A percentile compares a stretch with the other conserved stretches of the same genome.
Evolutionary conservation across 1,140 invertebrate species (phyloP).

Genomic region (Cotesia chilonis): DNA sequence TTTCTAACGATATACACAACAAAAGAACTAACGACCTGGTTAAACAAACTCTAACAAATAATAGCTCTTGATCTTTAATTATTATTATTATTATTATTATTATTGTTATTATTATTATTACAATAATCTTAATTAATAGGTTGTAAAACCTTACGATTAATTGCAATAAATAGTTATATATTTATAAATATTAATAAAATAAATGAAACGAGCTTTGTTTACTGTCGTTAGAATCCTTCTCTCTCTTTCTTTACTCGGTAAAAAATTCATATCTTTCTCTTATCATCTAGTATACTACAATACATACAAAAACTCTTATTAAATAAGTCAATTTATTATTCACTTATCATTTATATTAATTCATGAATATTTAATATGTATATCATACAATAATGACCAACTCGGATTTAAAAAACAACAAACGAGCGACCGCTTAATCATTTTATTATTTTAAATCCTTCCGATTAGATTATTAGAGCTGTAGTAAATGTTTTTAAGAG

Average conservation of each 20-base stretch:
- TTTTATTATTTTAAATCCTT: too few species aligned
- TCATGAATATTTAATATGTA: conserved; percentile 45
- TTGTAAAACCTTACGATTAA: background rate
- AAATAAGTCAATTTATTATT: background rate
- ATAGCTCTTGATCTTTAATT: background rate
- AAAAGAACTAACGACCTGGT: conserved; percentile 32
- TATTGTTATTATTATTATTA: background rate
- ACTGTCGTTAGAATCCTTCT: conserved; percentile 32
- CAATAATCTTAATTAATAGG: background rate
- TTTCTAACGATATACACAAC: conserved; percentile 60
- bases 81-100: background rate
- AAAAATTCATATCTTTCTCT: conserved; percentile 46
- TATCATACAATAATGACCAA: conserved; percentile 43
- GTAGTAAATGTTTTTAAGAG: too few species aligned
- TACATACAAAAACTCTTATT: conserved; percentile 60
- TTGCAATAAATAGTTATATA: background rate
- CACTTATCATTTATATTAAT: conserved; percentile 47
- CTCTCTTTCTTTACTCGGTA: conserved; percentile 45
- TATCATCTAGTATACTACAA: conserved; percentile 61
- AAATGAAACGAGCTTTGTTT: background rate
- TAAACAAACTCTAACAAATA: conserved; percentile 1
- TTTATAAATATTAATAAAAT: conserved; percentile 1
- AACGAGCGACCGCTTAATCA: background rate
- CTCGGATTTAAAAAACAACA: conserved; percentile 20
- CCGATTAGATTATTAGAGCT: too few species aligned